Conservation (phyloP, 2,113 vertebrate species). For the Austrofundulus limnaeus region DNA sequence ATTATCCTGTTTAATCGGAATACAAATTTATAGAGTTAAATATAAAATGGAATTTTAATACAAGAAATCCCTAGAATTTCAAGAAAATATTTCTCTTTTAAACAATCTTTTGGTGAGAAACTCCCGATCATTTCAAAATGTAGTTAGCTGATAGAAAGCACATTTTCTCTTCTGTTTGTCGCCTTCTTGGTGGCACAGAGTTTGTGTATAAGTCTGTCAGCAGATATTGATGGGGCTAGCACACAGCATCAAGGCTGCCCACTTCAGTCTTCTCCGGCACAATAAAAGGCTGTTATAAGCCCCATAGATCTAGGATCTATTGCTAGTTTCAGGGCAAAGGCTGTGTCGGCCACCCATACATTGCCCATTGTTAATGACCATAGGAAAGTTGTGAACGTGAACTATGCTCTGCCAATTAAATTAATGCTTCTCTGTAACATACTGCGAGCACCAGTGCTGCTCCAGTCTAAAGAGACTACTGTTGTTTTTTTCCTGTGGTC, state of each 20-base stretch:
- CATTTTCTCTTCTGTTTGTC: slow-evolving; percentile 30
- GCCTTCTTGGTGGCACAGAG: slow-evolving; percentile 10
- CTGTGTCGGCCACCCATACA: slow-evolving; percentile 26
- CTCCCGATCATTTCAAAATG: slow-evolving; percentile 14
- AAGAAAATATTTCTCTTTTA: too few species aligned
- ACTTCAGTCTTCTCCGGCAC: slow-evolving; percentile 36
- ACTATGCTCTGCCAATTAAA: slow-evolving; percentile 24
- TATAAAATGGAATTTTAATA: too few species aligned
- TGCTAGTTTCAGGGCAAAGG: slow-evolving; percentile 13
- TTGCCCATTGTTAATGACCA: slow-evolving; percentile 4
- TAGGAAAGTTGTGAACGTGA: slow-evolving; percentile 8
- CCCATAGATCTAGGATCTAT: slow-evolving; percentile 27
- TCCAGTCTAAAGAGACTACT: not conserved
- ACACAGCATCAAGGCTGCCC: slow-evolving; percentile 43
- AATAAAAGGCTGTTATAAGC: slow-evolving; percentile 44
- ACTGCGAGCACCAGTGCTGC: not conserved
- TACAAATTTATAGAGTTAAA: too few species aligned
- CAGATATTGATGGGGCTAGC: slow-evolving; percentile 47
- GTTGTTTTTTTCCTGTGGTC: slow-evolving; percentile 2
- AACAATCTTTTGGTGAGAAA: too few species aligned
- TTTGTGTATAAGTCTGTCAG: slow-evolving; percentile 34
- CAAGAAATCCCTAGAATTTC: too few species aligned
- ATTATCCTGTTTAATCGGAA: slow-evolving; percentile 29
- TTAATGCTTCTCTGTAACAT: slow-evolving; percentile 14
- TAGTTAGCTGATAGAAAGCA: slow-evolving; percentile 19